Conservation (phyloP, 2,888 invertebrate genomes). For the Autographa pulchrina region DNA sequence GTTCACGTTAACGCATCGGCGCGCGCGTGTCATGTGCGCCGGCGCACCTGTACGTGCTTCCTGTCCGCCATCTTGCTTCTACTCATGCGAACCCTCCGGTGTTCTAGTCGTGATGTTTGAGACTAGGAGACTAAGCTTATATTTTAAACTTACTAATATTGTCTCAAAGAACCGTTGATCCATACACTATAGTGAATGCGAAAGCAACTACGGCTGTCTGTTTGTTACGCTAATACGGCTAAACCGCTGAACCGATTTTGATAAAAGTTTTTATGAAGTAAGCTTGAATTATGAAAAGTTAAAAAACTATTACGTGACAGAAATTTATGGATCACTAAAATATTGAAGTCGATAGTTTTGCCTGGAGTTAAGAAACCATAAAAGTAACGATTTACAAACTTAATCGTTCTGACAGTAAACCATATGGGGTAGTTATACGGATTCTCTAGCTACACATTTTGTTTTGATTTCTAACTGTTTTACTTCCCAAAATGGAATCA, state of each 20-base stretch:
- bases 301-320: too few relatives aligned
- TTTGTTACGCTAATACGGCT: too few relatives aligned
- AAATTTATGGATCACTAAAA: too few relatives aligned
- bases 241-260: too few relatives aligned
- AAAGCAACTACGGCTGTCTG: too few relatives aligned
- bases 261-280: too few relatives aligned
- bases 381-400: constrained; percentile 19
- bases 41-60: constrained; percentile 82
- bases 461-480: neutral
- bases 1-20: constrained; percentile 74
- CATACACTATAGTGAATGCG: too few relatives aligned
- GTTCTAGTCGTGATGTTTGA: neutral
- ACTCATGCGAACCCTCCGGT: constrained; percentile 36
- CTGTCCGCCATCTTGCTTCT: constrained; percentile 80
- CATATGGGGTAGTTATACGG: neutral
- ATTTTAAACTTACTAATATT: too few relatives aligned
- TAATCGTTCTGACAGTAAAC: constrained; percentile 13
- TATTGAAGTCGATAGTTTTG: neutral
- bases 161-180: too few relatives aligned
- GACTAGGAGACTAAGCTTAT: too few relatives aligned
- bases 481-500: neutral
- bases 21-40: constrained; percentile 73
- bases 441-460: neutral
- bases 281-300: too few relatives aligned
- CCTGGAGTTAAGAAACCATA: constrained; percentile 25